These are phyloP conservation scores for Drosophila busckii DNA, from an alignment of 1,140 invertebrate genomes.

Conservation along the genomic window DNA sequence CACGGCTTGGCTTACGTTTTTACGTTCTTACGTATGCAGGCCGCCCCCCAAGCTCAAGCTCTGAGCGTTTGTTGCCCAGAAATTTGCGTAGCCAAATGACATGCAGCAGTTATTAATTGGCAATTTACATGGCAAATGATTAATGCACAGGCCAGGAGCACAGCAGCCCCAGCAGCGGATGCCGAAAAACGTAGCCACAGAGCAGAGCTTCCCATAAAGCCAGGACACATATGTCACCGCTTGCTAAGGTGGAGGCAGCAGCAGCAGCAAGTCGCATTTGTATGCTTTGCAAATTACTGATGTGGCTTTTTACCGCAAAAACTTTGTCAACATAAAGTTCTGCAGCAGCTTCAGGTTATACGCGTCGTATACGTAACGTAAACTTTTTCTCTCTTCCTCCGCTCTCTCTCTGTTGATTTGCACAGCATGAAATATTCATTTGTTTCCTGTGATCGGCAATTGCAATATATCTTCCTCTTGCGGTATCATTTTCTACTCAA, in stretches of 20 bases:
- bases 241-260: conserved; percentile 4
- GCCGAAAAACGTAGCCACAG: conserved; percentile 59
- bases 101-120: conserved; percentile 77
- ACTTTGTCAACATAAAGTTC: conserved; percentile 76
- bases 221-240: conserved; percentile 61
- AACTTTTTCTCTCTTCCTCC: conserved; percentile 35
- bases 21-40: too few species aligned
- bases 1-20: too few species aligned
- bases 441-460: conserved; percentile 76
- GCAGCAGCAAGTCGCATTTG: conserved; percentile 21
- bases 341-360: conserved; percentile 15
- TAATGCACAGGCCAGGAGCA: conserved; percentile 59
- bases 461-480: conserved; percentile 73
- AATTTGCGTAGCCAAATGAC: conserved; percentile 64
- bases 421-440: conserved; percentile 77
- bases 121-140: conserved; percentile 78
- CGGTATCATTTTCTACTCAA: conserved; percentile 74
- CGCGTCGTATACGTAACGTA: conserved; percentile 46
- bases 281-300: conserved; percentile 68
- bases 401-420: conserved; percentile 50
- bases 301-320: conserved; percentile 76
- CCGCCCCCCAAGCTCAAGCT: conserved; percentile 1
- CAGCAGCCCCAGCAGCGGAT: too few species aligned
- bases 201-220: conserved; percentile 48
- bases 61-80: conserved; percentile 34